Evolutionary conservation across 2,888 invertebrate species (phyloP), one percentile per base, ranked within the genome.

Genomic region (Ganaspis brasiliensis): DNA sequence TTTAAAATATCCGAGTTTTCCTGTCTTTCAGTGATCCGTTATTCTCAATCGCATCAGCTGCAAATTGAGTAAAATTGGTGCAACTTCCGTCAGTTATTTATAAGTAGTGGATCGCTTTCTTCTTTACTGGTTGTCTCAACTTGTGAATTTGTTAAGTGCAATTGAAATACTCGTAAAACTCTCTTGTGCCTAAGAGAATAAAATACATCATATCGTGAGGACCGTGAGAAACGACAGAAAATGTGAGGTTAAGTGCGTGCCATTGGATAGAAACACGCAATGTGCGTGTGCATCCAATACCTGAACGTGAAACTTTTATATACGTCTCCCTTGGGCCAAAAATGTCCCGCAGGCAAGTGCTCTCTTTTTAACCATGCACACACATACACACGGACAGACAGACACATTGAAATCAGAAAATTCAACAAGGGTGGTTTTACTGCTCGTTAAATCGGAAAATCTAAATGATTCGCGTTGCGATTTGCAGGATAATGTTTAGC

Each of bases 171-270:
- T 59, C 21, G 14, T 21, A 45, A 67, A 67, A 26, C 9, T 12
- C 24, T 31, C 31, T 31, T 31, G 31, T 67, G 2, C 8, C 16
- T 8, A 21, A 24, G 19, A 61, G 40, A 24, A n/a, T 21, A 8
- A 63, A 37, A 63, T 16, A 10, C 35, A 21, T 57, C 14, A 16
- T 35, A 19, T n/a, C 2, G 8, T 19, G 21, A 21, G 6, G 40
- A 63, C n/a, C 40, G 63, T 63, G 63, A 63, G 63, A 63, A n/a
- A 63, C 21, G 45, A 37, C 24, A 40, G 21, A 45, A n/a, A 40
- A 67, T 40, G 67, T 67, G 45, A 45, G 24, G 24, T 67, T 67
- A 63, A 63, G 37, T 63, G 21, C n/a, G 24, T 24, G 24, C 45
- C 40, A 67, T 24, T 1, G 40, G 40, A 9, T 9, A 19, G 6